Conservation (phyloP, 1,140 invertebrate genomes). For the Drosophila sulfurigaster region DNA sequence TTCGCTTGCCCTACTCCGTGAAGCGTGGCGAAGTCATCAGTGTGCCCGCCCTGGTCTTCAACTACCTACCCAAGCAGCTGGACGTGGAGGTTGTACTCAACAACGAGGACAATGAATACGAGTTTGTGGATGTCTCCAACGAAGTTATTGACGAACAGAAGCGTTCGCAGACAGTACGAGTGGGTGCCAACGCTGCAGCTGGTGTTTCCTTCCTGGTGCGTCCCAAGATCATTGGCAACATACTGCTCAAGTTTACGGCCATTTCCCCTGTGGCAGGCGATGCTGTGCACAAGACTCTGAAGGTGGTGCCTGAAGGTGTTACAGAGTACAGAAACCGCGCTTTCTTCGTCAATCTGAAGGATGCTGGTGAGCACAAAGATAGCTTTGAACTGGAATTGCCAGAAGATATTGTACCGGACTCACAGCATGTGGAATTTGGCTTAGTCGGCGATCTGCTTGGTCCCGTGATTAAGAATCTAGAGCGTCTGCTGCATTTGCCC, state of each 20-base stretch:
- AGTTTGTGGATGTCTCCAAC: conserved; percentile 89
- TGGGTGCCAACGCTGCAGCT: conserved; percentile 89
- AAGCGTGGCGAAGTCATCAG: conserved; percentile 87
- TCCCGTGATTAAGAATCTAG: conserved; percentile 90
- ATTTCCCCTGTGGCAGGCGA: conserved; percentile 90
- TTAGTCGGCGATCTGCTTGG: conserved; percentile 92
- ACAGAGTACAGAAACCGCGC: conserved; percentile 92
- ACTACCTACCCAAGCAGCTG: conserved; percentile 88
- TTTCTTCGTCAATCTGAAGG: conserved; percentile 91
- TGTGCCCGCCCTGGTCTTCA: conserved; percentile 80
- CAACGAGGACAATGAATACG: conserved; percentile 92
- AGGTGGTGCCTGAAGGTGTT: conserved; percentile 92
- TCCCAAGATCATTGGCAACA: conserved; percentile 90
- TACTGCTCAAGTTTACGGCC: conserved; percentile 91
- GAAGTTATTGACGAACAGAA: conserved; percentile 86
- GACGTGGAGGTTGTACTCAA: conserved; percentile 93
- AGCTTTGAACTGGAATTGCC: conserved; percentile 90
- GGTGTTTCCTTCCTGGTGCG: conserved; percentile 92
- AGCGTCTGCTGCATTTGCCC: conserved; percentile 92
- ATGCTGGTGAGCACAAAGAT: conserved; percentile 85
- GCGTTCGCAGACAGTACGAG: conserved; percentile 87
- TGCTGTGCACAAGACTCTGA: conserved; percentile 89
- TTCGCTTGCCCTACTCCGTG: conserved; percentile 93
- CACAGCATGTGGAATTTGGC: conserved; percentile 90
- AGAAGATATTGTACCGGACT: conserved; percentile 89